Conservation (phyloP, 2,888 invertebrate genomes). For the Penaeus monodon region DNA sequence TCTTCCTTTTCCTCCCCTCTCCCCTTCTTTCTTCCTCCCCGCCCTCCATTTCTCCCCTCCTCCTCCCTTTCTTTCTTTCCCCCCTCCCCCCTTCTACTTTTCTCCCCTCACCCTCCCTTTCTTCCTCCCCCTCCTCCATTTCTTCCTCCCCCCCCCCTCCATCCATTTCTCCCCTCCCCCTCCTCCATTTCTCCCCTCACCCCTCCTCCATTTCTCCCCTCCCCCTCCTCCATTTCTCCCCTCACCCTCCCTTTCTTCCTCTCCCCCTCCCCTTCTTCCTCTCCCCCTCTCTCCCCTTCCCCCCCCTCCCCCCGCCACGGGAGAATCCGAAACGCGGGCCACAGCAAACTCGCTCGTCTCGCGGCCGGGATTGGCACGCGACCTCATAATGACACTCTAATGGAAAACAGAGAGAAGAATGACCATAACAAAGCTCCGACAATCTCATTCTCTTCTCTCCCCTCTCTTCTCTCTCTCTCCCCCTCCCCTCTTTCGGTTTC, state of each 20-base stretch:
- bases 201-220: too few species aligned
- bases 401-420: constrained; percentile 51
- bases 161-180: background rate
- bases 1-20: too few species aligned
- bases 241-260: background rate
- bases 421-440: constrained; percentile 47
- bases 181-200: background rate
- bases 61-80: too few species aligned
- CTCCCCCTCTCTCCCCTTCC: background rate
- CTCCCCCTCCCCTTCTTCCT: too few species aligned
- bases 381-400: constrained; percentile 48
- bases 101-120: too few species aligned
- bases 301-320: background rate
- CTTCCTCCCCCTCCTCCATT: too few species aligned
- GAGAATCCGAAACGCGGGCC: constrained; percentile 12
- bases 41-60: too few species aligned
- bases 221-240: background rate
- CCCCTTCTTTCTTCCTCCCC: too few species aligned
- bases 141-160: background rate
- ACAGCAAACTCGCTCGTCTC: constrained; percentile 33
- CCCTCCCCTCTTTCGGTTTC: background rate
- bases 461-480: background rate
- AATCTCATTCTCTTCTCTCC: constrained; percentile 12
- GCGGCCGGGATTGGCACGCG: constrained; percentile 43
- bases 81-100: too few species aligned